Conservation (phyloP, 2,797 vertebrate genomes). For the Pempheris klunzingeri region DNA sequence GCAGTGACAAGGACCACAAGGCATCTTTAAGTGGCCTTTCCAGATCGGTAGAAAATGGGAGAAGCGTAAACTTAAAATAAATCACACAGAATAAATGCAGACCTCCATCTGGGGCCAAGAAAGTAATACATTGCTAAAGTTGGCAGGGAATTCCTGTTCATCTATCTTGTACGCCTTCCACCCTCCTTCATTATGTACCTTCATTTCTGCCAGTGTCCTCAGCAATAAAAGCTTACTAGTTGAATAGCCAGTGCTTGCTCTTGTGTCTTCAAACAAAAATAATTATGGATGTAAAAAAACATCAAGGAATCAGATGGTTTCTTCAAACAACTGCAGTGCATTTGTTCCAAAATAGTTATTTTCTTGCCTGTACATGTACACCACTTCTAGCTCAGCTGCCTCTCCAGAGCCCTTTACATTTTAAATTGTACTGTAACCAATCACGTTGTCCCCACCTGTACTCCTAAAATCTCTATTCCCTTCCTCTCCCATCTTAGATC, state of each 20-base stretch:
- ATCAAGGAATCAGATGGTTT: background rate
- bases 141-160: constrained; percentile 7
- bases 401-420: background rate
- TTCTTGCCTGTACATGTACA: background rate
- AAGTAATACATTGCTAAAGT: background rate
- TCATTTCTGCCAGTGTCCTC: background rate
- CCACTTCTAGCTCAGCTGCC: background rate
- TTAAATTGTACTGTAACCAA: background rate
- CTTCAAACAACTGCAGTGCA: background rate
- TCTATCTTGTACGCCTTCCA: background rate
- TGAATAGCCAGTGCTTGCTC: background rate
- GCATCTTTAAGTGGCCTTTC: background rate
- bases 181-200: background rate
- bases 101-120: background rate
- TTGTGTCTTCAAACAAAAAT: background rate
- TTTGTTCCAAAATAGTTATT: background rate
- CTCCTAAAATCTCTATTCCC: background rate
- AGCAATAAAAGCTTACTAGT: background rate
- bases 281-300: background rate
- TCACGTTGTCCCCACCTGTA: background rate
- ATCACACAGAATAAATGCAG: background rate
- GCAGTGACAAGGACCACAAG: background rate
- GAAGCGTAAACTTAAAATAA: constrained; percentile 8
- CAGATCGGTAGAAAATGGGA: constrained; percentile 1
- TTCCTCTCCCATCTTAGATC: background rate